Conservation (phyloP, 2,113 vertebrate genomes). For the Oncorhynchus mykiss region DNA sequence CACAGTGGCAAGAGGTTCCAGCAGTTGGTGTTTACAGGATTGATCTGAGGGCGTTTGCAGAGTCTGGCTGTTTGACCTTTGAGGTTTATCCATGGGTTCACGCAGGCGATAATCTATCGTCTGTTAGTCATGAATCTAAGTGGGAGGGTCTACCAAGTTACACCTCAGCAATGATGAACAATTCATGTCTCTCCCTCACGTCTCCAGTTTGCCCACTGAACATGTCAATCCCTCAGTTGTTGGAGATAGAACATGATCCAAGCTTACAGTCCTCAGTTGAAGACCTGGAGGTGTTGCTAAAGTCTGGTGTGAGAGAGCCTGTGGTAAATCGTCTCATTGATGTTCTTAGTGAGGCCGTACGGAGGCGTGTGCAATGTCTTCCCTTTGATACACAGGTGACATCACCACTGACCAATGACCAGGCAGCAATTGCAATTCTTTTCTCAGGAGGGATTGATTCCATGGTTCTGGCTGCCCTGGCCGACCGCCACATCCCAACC, state of each 20-base stretch:
- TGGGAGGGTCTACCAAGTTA: slow-evolving; percentile 63
- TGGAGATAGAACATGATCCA: background rate
- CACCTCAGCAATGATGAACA: slow-evolving; percentile 61
- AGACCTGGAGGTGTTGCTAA: slow-evolving; percentile 73
- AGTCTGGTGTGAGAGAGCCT: slow-evolving; percentile 50
- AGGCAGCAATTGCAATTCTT: slow-evolving; percentile 80
- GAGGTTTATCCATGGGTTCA: slow-evolving; percentile 81
- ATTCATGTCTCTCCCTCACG: slow-evolving; percentile 62
- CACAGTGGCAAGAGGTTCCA: slow-evolving; percentile 86
- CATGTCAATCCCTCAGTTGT: slow-evolving; percentile 47
- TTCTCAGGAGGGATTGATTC: slow-evolving; percentile 96
- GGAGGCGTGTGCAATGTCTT: slow-evolving; percentile 78
- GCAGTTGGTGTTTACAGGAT: slow-evolving; percentile 85
- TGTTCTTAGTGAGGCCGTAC: slow-evolving; percentile 80
- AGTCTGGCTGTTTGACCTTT: slow-evolving; percentile 63
- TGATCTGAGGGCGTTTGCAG: slow-evolving; percentile 72
- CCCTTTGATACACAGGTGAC: slow-evolving; percentile 23
- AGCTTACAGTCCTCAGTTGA: slow-evolving; percentile 35
- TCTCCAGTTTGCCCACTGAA: slow-evolving; percentile 82
- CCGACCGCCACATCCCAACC: slow-evolving; percentile 81
- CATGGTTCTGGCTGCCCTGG: slow-evolving; percentile 85
- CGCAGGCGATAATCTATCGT: slow-evolving; percentile 24
- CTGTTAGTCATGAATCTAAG: slow-evolving; percentile 18
- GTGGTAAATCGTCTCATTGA: slow-evolving; percentile 71
- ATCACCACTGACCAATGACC: background rate